Evolutionary conservation across 53 echinoderm and acorn worm genomes (phyloP).

Genomic region (Temnopleurus reevesii): DNA sequence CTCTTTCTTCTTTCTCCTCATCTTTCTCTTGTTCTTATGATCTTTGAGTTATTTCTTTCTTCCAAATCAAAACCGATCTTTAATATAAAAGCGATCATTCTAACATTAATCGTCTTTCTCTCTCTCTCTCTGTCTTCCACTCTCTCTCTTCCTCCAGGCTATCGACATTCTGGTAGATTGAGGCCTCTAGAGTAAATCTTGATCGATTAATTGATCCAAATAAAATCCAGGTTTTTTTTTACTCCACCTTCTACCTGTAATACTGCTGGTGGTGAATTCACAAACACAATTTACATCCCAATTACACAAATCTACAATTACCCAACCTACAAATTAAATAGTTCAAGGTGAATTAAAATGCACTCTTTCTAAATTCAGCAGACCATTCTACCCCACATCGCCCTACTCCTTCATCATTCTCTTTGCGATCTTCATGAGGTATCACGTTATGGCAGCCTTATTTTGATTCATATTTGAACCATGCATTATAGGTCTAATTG

Average conservation of each 20-base stretch:
- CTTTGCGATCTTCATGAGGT: background rate
- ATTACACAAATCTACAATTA: background rate
- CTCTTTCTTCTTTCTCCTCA: background rate
- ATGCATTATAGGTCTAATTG: background rate
- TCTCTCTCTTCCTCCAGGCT: background rate
- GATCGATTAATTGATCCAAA: background rate
- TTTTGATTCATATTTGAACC: slow-evolving; percentile 31
- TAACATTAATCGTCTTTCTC: background rate
- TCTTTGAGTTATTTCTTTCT: too few relatives aligned
- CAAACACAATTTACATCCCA: background rate
- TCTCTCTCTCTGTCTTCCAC: background rate
- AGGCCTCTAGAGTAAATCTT: too few relatives aligned
- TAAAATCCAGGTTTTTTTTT: background rate
- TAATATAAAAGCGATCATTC: too few relatives aligned
- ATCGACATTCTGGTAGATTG: background rate
- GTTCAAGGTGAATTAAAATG: background rate
- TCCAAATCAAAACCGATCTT: too few relatives aligned
- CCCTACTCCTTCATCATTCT: background rate
- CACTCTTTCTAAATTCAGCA: background rate
- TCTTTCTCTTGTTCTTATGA: background rate
- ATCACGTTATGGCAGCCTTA: background rate
- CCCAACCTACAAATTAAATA: background rate
- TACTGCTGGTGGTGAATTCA: too few relatives aligned
- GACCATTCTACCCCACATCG: background rate
- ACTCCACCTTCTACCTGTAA: background rate